Evolutionary conservation across 2,113 vertebrate genomes (phyloP), one percentile per base, ranked within the genome.

Genomic region (Cololabis saira): DNA sequence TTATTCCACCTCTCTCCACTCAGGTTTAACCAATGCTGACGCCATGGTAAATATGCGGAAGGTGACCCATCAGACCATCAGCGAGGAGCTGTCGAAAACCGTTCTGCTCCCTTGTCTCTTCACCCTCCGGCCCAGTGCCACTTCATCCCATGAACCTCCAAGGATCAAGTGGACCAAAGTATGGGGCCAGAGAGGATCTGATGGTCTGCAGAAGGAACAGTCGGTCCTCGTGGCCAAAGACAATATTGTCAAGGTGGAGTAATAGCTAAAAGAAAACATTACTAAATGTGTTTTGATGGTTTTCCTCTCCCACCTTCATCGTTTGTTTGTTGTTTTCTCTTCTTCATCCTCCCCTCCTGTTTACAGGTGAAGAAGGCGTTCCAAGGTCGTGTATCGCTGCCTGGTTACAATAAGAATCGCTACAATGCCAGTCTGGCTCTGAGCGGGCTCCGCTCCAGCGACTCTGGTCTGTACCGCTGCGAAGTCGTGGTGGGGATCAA

Each of bases 91-190:
- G 65, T 96, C 96, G 0, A 93, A 94, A 83, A 90, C 94, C 0
- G 93, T 92, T 15, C 87, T 95, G 5, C 92, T 98, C 11, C 96
- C 97, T 44, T 99, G 97, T 78, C 80, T 97, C 76, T 98, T 97
- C 84, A 88, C 93, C 0, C 89, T 97, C 47, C 91, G 81, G 0
- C 87, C 93, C 2, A 74, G 90, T 0, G 47, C 75, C 4, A 27
- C 71, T 37, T 73, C 91, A 16, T 69, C 88, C 0, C 89, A 76
- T 0, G 96, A 97, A 49, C 90, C 92, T 0, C 96, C 97, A 1
- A 94, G 97, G 11, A 90, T 99, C 90, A 99, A 98, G 82, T 99
- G 97, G 97, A 97, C 95, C 84, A 97, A 96, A 62, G 94, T 98
- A 47, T 95, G 94, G 91, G 93, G 95, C 0, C 95, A 95, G 2